Base-by-base conservation (phyloP, 2,113 vertebrate genomes). In the Emydocephalus ijimae region DNA sequence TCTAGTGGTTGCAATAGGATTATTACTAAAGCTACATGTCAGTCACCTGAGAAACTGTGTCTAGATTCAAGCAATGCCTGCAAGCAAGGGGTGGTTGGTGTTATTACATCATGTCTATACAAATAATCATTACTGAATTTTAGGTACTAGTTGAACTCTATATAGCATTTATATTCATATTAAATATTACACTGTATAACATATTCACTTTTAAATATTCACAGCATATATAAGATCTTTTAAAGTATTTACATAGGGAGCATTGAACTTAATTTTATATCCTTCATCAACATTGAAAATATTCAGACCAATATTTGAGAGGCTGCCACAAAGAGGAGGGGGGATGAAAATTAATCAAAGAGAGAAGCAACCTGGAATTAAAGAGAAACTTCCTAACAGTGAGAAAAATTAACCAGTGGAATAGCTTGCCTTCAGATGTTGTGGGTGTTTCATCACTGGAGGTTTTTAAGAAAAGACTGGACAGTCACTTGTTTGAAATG, bases 101-200 rank as follows among this genome's bases (percentile, higher is more conserved):
- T 69, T 64, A 54, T 52, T 85, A 81, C 39, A 69, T 48, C 81
- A 14, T 74, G 39, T 15, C 86, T 64, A 10, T 34, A 50, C 24
- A 85, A 86, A 86, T 74, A 64, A 57, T 90, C 34, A 61, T 92
- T 64, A 88, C 29, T 89, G 48, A 91, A 56, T 87, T 69, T 48
- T 34, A 61, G 45, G 52, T 8, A 39, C 14, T 85, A n/a, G 39
- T 9, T 29, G 18, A 34, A 64, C 24, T 55, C 50, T 24, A 91
- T 91, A 39, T 69, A 69, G 12, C 61, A 87, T 29, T 26, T 74
- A 56, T 86, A 54, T 86, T 94, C 39, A 29, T 4, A 56, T 54
- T 69, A 59, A 48, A 34, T 14, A 34, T 74, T n/a, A 74, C 14
- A 74, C n/a, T 34, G n/a, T 34, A 34, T 74, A 18, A 74, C 64